Base-by-base conservation (phyloP, 2,797 vertebrate species). In the Silurus aristotelis region DNA sequence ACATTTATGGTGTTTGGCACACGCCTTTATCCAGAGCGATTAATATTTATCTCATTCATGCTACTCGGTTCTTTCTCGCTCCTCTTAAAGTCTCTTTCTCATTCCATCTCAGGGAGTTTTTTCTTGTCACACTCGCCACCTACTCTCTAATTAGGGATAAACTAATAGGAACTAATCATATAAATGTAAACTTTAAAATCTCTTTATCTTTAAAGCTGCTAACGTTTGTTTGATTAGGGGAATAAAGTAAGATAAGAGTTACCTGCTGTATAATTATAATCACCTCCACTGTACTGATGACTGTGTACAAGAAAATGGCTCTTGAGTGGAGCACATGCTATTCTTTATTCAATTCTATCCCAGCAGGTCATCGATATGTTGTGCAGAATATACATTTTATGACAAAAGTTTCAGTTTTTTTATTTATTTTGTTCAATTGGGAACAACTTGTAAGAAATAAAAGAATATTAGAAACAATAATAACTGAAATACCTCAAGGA, bases 401-500 rank as follows among this genome's bases (percentile, higher is more conserved):
- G 19, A 10, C 2, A 1, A 17, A 20, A 17, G 8, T 6, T 20
- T 20, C 1, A 4, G 6, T 6, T 68, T 68, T 19, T 68, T 66
- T 5, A 2, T 31, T 67, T 31, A 31, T 7, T 63, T 1, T 43
- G 80, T 71, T 20, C 14, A 27, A 25, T n/a, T 7, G 48, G 14
- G 22, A 52, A 55, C 43, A 73, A 48, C 38, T 6, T 10, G 6
- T 9, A 71, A 12, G 5, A 0, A 48, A 72, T 14, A 9, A 17
- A 19, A 27, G 17, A 17, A 55, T 25, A 2, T 27, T 58, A 27
- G 27, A 9, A 55, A 76, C 31, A 48, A 43, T 63, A 7, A n/a
- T 14, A 20, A 60, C 15, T 4, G 14, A 13, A 58, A 90, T 92
- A 97, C 96, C 96, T 97, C 96, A 83, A 97, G 89, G 5, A 94